Evolutionary conservation across 2,888 invertebrate genomes (phyloP).

Genomic region (Dicranocentrus wangi): DNA sequence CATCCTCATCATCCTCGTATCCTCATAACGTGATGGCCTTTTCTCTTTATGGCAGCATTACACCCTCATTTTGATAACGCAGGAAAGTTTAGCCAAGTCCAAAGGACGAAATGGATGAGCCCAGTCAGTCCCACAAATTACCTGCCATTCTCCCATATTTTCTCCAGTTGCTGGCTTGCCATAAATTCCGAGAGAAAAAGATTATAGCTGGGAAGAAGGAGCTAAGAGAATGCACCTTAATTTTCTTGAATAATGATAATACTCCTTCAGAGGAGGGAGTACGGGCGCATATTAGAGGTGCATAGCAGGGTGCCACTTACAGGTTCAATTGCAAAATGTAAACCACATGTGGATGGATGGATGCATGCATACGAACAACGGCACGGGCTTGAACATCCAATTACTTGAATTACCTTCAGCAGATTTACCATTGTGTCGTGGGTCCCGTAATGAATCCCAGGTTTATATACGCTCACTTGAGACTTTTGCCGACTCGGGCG

Average conservation of each 20-base stretch:
- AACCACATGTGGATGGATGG: not conserved
- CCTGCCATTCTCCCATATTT: conserved; percentile 35
- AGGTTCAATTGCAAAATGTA: not conserved
- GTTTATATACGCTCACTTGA: not conserved
- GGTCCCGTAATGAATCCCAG: not conserved
- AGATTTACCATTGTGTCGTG: conserved; percentile 6
- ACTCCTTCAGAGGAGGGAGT: too few relatives aligned
- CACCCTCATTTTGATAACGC: not conserved
- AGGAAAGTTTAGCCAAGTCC: not conserved
- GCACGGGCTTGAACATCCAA: too few relatives aligned
- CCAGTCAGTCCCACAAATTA: conserved; percentile 36
- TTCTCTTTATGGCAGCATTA: not conserved
- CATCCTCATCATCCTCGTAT: not conserved
- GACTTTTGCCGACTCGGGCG: not conserved
- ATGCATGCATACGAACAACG: too few relatives aligned
- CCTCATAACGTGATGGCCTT: not conserved
- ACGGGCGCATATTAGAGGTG: not conserved
- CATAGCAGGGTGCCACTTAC: not conserved
- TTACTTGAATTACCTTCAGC: conserved; percentile 14
- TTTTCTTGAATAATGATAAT: not conserved
- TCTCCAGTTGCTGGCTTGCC: conserved; percentile 7
- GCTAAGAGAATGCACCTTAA: too few relatives aligned
- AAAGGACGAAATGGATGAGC: conserved; percentile 13
- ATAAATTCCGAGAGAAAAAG: conserved; percentile 21
- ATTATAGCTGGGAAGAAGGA: too few relatives aligned